phyloP scores from a whole-genome alignment of 2,797 vertebrate species.

The Eremophila alpestris region DNA sequence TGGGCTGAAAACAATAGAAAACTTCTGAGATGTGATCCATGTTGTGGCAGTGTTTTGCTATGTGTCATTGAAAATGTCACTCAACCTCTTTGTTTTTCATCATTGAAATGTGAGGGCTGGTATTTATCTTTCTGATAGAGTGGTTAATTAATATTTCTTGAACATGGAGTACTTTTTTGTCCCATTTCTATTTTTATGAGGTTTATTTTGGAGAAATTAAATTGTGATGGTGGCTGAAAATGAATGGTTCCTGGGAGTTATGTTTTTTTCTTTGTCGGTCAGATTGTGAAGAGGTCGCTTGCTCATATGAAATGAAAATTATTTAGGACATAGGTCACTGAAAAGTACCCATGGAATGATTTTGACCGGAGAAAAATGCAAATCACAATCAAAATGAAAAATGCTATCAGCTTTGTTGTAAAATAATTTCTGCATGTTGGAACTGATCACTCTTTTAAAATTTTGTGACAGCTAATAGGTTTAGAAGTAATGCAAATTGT shows the following conservation, averaged over 20 bases:
- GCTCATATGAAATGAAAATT: conserved; percentile 27
- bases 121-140: conserved; percentile 1
- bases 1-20: conserved; percentile 45
- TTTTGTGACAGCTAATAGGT: conserved; percentile 16
- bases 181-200: conserved; percentile 11
- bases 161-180: conserved; percentile 13
- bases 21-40: conserved; percentile 41
- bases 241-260: neutral
- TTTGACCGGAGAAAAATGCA: conserved; percentile 44
- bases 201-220: conserved; percentile 34
- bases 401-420: conserved; percentile 7
- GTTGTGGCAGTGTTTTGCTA: conserved; percentile 45
- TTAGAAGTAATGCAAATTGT: conserved; percentile 19
- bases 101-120: neutral
- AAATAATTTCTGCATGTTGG: conserved; percentile 12
- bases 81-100: conserved; percentile 46
- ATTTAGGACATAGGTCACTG: conserved; percentile 38
- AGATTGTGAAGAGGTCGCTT: conserved; percentile 48
- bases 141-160: conserved; percentile 60
- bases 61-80: conserved; percentile 38
- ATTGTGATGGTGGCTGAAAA: conserved; percentile 9
- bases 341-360: conserved; percentile 38
- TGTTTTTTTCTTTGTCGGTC: conserved; percentile 49
- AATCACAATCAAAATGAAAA: conserved; percentile 32
- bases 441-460: conserved; percentile 9